Conservation (phyloP, 2,113 vertebrate species). For the Pleuronectes platessa region DNA sequence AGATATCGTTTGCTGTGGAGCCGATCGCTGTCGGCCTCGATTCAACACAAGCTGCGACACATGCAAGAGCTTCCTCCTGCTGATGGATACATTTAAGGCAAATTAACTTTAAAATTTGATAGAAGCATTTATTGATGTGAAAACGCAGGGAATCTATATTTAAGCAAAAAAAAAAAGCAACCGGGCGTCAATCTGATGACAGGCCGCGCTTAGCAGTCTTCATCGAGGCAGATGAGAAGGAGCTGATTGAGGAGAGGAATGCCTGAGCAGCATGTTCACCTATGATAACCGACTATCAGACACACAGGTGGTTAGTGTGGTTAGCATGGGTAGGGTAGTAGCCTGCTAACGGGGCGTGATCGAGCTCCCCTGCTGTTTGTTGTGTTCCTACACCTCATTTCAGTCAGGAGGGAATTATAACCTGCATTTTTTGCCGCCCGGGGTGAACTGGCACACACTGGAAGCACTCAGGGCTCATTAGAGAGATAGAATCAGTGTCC, state of each 20-base stretch:
- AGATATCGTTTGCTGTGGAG: constrained; percentile 3
- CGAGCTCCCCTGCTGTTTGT: constrained; percentile 68
- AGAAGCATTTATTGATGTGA: neutral
- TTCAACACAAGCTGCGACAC: constrained; percentile 21
- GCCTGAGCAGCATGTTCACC: constrained; percentile 37
- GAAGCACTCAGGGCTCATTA: constrained; percentile 75
- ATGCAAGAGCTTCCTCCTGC: constrained; percentile 30
- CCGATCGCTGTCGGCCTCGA: constrained; percentile 44
- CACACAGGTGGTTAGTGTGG: constrained; percentile 70
- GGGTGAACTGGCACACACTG: constrained; percentile 70
- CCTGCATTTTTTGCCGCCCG: constrained; percentile 54
- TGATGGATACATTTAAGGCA: constrained; percentile 14
- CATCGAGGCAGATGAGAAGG: constrained; percentile 58
- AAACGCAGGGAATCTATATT: neutral
- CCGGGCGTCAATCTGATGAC: neutral
- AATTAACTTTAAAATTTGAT: too few species aligned
- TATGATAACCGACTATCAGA: constrained; percentile 55
- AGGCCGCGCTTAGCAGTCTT: constrained; percentile 35
- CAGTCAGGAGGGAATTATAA: constrained; percentile 62
- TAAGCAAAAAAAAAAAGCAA: constrained; percentile 10
- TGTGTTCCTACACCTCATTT: constrained; percentile 65
- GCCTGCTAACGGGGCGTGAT: constrained; percentile 63
- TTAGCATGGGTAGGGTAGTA: constrained; percentile 60
- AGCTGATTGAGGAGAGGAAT: constrained; percentile 62
- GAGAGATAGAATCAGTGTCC: constrained; percentile 78